A percentile compares a stretch with the other conserved stretches of the same genome.
These are phyloP conservation scores for Mus pahari DNA, from an alignment of 2,113 vertebrate genomes.

Conservation along the genomic window DNA sequence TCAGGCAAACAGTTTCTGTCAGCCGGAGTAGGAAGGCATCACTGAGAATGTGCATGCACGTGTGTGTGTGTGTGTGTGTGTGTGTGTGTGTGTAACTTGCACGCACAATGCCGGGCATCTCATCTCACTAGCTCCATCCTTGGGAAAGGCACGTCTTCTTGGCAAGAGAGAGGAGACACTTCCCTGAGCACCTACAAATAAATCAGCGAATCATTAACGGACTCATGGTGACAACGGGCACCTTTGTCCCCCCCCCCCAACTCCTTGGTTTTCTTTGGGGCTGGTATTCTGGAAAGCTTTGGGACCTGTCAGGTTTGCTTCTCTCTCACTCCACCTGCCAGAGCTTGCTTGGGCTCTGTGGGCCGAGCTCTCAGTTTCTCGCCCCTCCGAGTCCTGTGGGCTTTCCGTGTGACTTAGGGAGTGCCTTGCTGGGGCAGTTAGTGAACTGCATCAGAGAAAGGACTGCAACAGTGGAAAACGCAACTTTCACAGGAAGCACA, in stretches of 20 bases:
- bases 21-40: background rate
- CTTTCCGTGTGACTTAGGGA: background rate
- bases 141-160: conserved; percentile 66
- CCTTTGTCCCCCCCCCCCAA: background rate
- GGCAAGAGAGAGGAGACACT: conserved; percentile 46
- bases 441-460: background rate
- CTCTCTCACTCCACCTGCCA: background rate
- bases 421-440: too few relatives aligned
- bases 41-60: background rate
- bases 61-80: background rate
- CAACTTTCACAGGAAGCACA: background rate
- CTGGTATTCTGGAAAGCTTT: background rate
- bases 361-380: background rate
- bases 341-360: too few relatives aligned
- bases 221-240: background rate
- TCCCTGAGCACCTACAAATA: conserved; percentile 69
- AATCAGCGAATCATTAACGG: conserved; percentile 10
- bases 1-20: background rate
- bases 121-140: conserved; percentile 8
- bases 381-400: background rate
- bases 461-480: background rate
- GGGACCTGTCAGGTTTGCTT: background rate
- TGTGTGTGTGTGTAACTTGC: background rate
- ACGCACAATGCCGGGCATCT: background rate
- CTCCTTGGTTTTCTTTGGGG: background rate